Conservation (phyloP, 2,888 invertebrate genomes). For the Thecophora atra region DNA sequence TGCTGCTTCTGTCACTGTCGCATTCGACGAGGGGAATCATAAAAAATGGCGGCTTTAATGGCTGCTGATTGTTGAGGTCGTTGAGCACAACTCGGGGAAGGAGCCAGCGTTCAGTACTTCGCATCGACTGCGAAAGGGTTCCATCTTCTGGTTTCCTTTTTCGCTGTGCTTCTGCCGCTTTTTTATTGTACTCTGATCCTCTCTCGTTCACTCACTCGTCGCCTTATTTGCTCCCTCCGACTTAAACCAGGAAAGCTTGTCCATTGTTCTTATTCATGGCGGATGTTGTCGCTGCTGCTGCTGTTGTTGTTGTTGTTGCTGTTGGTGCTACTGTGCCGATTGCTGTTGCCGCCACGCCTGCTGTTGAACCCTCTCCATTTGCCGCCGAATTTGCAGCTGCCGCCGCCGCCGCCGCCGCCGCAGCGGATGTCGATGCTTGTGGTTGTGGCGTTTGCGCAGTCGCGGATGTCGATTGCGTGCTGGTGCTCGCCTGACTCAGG, state of each 20-base stretch:
- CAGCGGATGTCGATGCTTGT: constrained; percentile 49
- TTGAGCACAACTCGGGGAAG: neutral
- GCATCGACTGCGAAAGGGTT: constrained; percentile 25
- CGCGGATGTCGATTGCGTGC: constrained; percentile 63
- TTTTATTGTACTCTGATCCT: neutral
- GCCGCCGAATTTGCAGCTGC: constrained; percentile 44
- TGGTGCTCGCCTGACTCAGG: constrained; percentile 62
- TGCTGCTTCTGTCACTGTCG: constrained; percentile 19
- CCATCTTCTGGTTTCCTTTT: constrained; percentile 12
- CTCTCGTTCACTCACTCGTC: too few relatives aligned
- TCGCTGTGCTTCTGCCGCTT: neutral
- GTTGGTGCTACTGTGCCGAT: constrained; percentile 42
- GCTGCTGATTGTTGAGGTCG: constrained; percentile 40
- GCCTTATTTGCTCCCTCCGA: neutral
- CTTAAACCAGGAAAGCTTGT: constrained; percentile 64
- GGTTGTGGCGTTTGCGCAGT: constrained; percentile 53
- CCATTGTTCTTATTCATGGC: constrained; percentile 52
- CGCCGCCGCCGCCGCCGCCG: constrained; percentile 50
- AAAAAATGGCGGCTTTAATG: constrained; percentile 45
- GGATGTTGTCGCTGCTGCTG: constrained; percentile 50
- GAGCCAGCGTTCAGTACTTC: constrained; percentile 15
- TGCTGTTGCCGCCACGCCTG: constrained; percentile 44
- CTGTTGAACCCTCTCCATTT: constrained; percentile 35
- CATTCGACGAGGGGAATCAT: constrained; percentile 34
- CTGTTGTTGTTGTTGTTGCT: constrained; percentile 36